Base-by-base conservation (phyloP, 1,140 invertebrate genomes). In the Brachionus rubens region DNA sequence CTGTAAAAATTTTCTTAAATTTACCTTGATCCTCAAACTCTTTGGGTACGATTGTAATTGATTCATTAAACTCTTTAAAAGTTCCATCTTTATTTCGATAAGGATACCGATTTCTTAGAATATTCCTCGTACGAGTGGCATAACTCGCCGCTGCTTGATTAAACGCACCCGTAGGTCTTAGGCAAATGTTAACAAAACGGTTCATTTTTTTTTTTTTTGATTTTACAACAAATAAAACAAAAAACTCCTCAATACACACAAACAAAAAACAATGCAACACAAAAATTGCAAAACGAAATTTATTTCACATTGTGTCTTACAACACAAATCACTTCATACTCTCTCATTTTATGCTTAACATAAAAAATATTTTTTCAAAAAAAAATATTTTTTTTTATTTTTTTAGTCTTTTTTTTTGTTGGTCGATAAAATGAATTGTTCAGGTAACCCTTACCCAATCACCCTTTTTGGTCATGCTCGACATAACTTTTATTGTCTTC, bases 361-460 rank as follows among this genome's bases (percentile, higher is more conserved):
- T 19, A 30, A 36, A 16, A 59, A 40, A 59, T 52, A 24, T 52
- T 52, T 52, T 2, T 26, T 52, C 24, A 1, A 48, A 48, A 48
- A 6, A 48, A 26, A n/a, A 59, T 36, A 16, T 33, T 59, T 48
- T 59, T 9, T 59, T 16, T 16, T 12, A 26, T 16, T 16, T 3
- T 16, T 59, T 36, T 16, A 36, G 36, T 59, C 24, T 24, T 54
- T 54, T 16, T 52, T 52, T 52, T 54, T 54, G n/a, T 30, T n/a
- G n/a, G n/a, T n/a, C n/a, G n/a, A 14, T 54, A 28, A 54, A 41
- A 70, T 70, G 65, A 70, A 70, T 70, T 50, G 65, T 50, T 70
- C 65, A 70, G 65, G 65, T 70, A 50, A 70, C 16, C 43, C 36
- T 40, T 70, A 30, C 19, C 24, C 5, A 19, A 59, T 59, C 52